phyloP scores from a whole-genome alignment of 2,797 vertebrate species.

The Poecilia wingei region DNA sequence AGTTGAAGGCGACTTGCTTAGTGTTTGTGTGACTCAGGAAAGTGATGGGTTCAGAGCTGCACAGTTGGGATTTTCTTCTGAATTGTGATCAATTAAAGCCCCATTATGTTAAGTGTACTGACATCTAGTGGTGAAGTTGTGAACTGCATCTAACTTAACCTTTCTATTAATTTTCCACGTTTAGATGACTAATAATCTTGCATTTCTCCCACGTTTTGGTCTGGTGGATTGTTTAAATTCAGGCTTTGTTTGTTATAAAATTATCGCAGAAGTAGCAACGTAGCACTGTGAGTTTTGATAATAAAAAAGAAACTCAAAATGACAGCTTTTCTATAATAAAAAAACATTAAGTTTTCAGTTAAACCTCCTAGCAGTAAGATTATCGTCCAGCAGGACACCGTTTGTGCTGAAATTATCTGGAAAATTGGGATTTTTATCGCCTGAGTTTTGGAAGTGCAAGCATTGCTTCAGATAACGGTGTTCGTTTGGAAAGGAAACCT shows the following conservation, averaged over 20 bases:
- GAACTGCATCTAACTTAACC: not conserved
- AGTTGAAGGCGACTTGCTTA: slow-evolving; percentile 25
- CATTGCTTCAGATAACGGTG: not conserved
- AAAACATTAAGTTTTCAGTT: not conserved
- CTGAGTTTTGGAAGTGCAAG: slow-evolving; percentile 7
- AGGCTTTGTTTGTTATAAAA: slow-evolving; percentile 15
- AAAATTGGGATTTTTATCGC: slow-evolving; percentile 8
- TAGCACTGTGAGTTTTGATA: slow-evolving; percentile 35
- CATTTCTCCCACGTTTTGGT: not conserved
- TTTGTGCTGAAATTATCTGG: not conserved
- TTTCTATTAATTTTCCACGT: not conserved
- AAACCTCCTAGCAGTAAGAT: slow-evolving; percentile 11
- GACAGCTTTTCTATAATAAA: not conserved
- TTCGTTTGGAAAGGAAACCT: slow-evolving; percentile 21
- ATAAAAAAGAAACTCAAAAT: slow-evolving; percentile 3
- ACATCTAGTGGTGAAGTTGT: slow-evolving; percentile 6
- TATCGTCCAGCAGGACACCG: slow-evolving; percentile 18
- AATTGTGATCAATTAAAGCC: slow-evolving; percentile 16
- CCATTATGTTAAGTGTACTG: not conserved
- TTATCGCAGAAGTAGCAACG: slow-evolving; percentile 31
- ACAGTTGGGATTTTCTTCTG: slow-evolving; percentile 23
- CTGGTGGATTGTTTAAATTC: not conserved
- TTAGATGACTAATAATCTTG: not conserved
- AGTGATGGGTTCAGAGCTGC: slow-evolving; percentile 35
- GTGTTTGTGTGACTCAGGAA: slow-evolving; percentile 58